Evolutionary conservation across 1,140 invertebrate genomes (phyloP), one percentile per base, ranked within the genome.

Genomic region (Apis mellifera): DNA sequence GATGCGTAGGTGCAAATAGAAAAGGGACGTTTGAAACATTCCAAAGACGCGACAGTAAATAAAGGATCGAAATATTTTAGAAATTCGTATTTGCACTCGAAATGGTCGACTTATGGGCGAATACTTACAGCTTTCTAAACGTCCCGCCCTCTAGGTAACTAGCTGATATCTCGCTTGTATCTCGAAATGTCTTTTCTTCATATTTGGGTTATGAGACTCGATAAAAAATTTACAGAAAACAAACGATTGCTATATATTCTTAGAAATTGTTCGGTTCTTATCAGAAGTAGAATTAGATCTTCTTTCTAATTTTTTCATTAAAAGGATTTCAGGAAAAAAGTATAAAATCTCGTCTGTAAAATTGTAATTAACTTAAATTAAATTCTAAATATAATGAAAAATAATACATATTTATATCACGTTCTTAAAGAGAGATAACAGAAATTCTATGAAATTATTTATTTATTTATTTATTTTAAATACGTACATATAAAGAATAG

Each of bases 31-130:
- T 75, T 74, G 57, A 74, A 70, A 84, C 12, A 26, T 81, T 73
- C 15, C 71, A 62, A 81, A 84, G 83, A 32, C 32, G 13, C 21
- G 55, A 75, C 42, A 15, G 64, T 19, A 75, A 75, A 81, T 19
- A 80, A 11, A 59, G 32, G 15, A 59, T n/a, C 7, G 50, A 59
- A 17, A 19, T 71, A 54, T 72, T 65, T 42, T 69, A 81, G 71
- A 81, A 81, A 74, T 81, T 84, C 1, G 3, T 78, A 62, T 78
- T 78, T 82, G 19, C 74, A 82, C 50, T 78, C n/a, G 8, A 59
- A 9, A 48, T 60, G 64, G 52, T 80, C 62, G 60, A 65, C 19
- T 55, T 55, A 50, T 42, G 26, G 62, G 19, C 42, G 42, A 60
- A 50, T 73, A 84, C 26, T 62, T 64, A 48, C 1, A 57, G 13